phyloP scores from a whole-genome alignment of 1,140 invertebrate species.

The Bradynema listronoti region DNA sequence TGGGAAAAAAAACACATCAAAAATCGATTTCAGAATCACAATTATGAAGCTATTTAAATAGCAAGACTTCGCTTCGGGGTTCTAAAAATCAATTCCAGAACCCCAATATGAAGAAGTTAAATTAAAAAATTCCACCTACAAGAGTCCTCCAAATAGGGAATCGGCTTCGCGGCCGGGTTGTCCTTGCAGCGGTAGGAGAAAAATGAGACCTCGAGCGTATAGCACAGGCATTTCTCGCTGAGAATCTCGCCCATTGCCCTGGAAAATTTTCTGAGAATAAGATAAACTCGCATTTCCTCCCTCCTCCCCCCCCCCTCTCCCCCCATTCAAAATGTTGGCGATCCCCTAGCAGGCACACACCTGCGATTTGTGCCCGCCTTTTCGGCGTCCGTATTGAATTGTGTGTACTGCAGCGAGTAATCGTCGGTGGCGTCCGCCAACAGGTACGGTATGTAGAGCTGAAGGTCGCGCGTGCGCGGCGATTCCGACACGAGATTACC shows the following conservation, averaged over 20 bases:
- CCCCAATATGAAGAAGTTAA: conserved; percentile 1
- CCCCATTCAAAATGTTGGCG: not conserved
- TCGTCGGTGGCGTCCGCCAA: conserved; percentile 75
- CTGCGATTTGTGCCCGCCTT: conserved; percentile 79
- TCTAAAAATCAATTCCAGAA: not conserved
- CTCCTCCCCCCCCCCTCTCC: not conserved
- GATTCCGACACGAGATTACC: conserved; percentile 86
- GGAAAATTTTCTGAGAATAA: conserved; percentile 2
- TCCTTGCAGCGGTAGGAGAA: conserved; percentile 48
- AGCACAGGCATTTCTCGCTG: conserved; percentile 42
- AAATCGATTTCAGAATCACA: no score
- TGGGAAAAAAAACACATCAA: not conserved
- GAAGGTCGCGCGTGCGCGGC: conserved; percentile 76
- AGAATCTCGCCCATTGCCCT: conserved; percentile 47
- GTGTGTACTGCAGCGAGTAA: conserved; percentile 72
- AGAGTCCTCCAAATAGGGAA: conserved; percentile 39
- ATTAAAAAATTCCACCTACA: conserved; percentile 32
- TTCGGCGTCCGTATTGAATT: conserved; percentile 78
- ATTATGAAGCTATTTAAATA: no score
- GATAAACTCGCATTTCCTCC: not conserved
- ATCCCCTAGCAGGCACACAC: conserved; percentile 55
- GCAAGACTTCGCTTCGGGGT: no score
- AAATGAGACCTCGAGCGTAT: conserved; percentile 50
- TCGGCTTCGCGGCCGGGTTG: conserved; percentile 11
- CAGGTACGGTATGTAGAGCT: conserved; percentile 81